phyloP scores from a whole-genome alignment of 1,140 invertebrate species.

The Drosophila elegans region DNA sequence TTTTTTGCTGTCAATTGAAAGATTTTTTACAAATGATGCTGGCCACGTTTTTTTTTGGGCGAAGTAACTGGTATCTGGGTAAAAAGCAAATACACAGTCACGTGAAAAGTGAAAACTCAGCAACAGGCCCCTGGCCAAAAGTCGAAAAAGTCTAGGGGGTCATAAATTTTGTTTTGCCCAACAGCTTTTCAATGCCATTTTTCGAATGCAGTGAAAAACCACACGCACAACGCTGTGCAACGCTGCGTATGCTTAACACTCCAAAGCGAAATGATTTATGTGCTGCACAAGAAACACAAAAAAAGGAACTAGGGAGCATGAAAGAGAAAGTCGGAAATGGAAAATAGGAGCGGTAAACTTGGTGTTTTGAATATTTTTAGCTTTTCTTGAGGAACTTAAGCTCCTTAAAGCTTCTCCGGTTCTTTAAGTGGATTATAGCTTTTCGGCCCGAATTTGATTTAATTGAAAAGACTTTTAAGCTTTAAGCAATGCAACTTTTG shows the following conservation, averaged over 20 bases:
- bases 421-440: background rate
- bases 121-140: constrained; percentile 44
- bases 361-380: background rate
- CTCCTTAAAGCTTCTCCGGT: background rate
- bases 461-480: background rate
- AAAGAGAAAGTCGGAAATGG: background rate
- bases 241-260: constrained; percentile 59
- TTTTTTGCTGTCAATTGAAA: constrained; percentile 46
- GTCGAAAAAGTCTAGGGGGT: background rate
- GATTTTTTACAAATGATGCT: constrained; percentile 30
- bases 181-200: constrained; percentile 38
- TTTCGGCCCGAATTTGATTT: too few species aligned
- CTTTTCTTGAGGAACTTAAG: constrained; percentile 11
- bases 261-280: constrained; percentile 51
- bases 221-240: constrained; percentile 22
- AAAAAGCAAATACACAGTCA: background rate
- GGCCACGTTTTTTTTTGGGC: constrained; percentile 17
- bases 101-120: constrained; percentile 23
- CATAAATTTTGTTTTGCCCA: constrained; percentile 21
- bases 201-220: constrained; percentile 17
- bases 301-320: background rate
- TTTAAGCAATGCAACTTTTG: background rate
- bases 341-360: constrained; percentile 4
- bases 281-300: background rate
- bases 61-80: background rate